phyloP scores from a whole-genome alignment of 2,888 invertebrate species.

The Ophion ventricosus region DNA sequence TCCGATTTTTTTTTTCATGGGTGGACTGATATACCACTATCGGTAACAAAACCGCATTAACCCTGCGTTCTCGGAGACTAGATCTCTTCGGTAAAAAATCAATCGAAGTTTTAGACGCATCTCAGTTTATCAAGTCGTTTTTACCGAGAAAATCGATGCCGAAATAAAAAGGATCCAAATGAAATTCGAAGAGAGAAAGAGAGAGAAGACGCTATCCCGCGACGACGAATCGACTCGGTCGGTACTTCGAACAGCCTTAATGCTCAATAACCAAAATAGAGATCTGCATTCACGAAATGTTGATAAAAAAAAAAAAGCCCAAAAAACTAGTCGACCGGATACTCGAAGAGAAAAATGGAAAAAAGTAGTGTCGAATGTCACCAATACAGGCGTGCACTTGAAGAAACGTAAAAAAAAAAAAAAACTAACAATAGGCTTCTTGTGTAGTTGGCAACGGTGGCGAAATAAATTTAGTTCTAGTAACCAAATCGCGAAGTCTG shows the following conservation, averaged over 20 bases:
- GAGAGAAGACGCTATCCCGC: not conserved
- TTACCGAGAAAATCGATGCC: not conserved
- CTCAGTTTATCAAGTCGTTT: not conserved
- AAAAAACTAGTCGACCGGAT: not conserved
- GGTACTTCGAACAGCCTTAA: not conserved
- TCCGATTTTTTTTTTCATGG: not conserved
- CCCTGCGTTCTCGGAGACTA: not conserved
- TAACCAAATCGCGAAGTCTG: slow-evolving; percentile 5
- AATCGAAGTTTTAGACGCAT: not conserved
- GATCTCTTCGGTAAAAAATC: not conserved
- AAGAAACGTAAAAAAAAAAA: not conserved
- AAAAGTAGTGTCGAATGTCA: not conserved
- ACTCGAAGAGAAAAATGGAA: not conserved
- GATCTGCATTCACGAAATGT: not conserved
- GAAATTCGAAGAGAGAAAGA: not conserved
- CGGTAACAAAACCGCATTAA: slow-evolving; percentile 10
- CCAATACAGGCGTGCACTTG: not conserved
- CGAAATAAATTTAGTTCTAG: slow-evolving; percentile 32
- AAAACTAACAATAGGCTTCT: slow-evolving; percentile 1
- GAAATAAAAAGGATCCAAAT: not conserved
- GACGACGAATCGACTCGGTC: not conserved
- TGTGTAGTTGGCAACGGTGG: slow-evolving; percentile 16
- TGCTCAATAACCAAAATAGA: not conserved
- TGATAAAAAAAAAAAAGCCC: not conserved
- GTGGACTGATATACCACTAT: slow-evolving; percentile 7